Evolutionary conservation across 1,140 invertebrate genomes (phyloP).

Genomic region (Pteromalus puparum): DNA sequence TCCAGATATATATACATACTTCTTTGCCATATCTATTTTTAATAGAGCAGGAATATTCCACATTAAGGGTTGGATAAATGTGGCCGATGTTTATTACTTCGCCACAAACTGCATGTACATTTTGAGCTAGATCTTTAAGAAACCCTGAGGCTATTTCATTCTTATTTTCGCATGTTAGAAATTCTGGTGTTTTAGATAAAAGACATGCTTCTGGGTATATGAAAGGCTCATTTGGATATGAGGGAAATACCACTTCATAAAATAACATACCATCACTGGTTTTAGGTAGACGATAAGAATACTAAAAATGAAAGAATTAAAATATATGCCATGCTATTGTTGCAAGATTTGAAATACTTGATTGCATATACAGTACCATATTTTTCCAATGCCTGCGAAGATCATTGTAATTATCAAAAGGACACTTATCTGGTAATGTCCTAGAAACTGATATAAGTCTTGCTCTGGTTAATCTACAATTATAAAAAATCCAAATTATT

Average conservation of each 20-base stretch:
- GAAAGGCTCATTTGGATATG: constrained; percentile 42
- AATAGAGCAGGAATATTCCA: constrained; percentile 8
- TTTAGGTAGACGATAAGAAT: constrained; percentile 68
- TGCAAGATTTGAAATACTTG: neutral
- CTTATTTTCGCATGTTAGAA: constrained; percentile 49
- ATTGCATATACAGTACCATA: constrained; percentile 59
- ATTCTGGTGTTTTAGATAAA: constrained; percentile 46
- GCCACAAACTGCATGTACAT: constrained; percentile 54
- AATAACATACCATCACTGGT: constrained; percentile 59
- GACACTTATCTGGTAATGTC: constrained; percentile 57
- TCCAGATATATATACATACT: neutral
- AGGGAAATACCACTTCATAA: constrained; percentile 60
- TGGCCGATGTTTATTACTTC: constrained; percentile 53
- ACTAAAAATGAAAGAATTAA: constrained; percentile 58
- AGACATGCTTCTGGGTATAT: constrained; percentile 63
- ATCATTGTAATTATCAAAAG: constrained; percentile 64
- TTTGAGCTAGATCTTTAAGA: constrained; percentile 52
- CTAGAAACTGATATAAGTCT: constrained; percentile 60
- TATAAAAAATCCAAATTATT: neutral
- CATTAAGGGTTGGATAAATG: constrained; percentile 19
- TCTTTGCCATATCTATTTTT: neutral
- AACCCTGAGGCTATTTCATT: constrained; percentile 54
- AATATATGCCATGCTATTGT: neutral
- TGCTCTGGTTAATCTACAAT: constrained; percentile 64
- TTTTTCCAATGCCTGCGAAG: constrained; percentile 70